Evolutionary conservation across 2,797 vertebrate genomes (phyloP).

Genomic region (Rhyacichthys aspro): DNA sequence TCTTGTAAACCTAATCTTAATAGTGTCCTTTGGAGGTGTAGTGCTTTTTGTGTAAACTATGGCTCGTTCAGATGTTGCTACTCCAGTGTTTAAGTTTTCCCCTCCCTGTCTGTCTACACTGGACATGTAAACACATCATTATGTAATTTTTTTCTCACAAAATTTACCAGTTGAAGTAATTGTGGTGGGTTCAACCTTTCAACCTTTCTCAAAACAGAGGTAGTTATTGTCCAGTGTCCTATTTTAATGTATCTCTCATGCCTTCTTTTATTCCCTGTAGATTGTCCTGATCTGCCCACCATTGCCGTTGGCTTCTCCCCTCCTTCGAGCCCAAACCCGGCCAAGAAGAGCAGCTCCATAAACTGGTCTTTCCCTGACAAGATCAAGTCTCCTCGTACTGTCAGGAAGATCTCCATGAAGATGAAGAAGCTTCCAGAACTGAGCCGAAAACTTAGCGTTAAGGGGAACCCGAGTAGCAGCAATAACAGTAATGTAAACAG

Average conservation of each 20-base stretch:
- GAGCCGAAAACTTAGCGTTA: constrained; percentile 92
- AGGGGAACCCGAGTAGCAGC: constrained; percentile 83
- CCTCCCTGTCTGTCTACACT: constrained; percentile 33
- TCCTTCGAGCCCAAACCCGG: constrained; percentile 88
- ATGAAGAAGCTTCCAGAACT: constrained; percentile 98
- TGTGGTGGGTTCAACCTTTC: too few relatives aligned
- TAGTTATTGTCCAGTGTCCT: background rate
- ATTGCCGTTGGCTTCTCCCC: constrained; percentile 82
- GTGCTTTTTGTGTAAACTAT: constrained; percentile 46
- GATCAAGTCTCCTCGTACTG: constrained; percentile 96
- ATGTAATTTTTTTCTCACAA: constrained; percentile 6
- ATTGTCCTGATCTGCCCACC: constrained; percentile 76
- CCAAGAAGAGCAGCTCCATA: constrained; percentile 92
- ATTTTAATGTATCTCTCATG: constrained; percentile 1
- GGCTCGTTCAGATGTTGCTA: constrained; percentile 27
- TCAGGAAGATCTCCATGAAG: constrained; percentile 98
- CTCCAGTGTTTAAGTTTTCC: constrained; percentile 24
- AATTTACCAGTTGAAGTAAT: background rate
- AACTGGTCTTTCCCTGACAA: constrained; percentile 98
- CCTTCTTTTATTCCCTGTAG: constrained; percentile 45
- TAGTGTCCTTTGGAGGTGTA: constrained; percentile 46
- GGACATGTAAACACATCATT: constrained; percentile 28
- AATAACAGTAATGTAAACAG: constrained; percentile 41
- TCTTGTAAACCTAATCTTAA: constrained; percentile 54
- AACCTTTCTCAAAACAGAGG: background rate